Percentiles rank a stretch among this genome's conserved stretches.
Evolutionary conservation across 2,888 invertebrate genomes (phyloP).

Genomic region (Trimorus sp.): DNA sequence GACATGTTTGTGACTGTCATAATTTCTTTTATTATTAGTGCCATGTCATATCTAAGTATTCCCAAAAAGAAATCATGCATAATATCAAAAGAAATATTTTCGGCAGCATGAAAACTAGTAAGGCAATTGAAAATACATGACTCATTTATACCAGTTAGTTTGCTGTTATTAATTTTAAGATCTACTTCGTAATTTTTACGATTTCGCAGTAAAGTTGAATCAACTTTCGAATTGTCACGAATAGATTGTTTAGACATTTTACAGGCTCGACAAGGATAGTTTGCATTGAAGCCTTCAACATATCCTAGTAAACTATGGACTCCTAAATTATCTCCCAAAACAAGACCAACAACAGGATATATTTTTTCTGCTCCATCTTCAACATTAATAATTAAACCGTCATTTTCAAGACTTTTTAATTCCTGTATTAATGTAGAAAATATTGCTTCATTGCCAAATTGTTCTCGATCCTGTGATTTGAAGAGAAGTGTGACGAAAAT

Average conservation of each 20-base stretch:
- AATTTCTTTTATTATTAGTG: slow-evolving; percentile 44
- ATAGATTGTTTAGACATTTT: neutral
- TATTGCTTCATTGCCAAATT: slow-evolving; percentile 30
- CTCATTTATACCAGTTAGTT: slow-evolving; percentile 24
- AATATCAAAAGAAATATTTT: slow-evolving; percentile 54
- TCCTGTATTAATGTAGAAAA: slow-evolving; percentile 38
- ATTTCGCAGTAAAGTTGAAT: neutral
- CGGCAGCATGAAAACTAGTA: slow-evolving; percentile 48
- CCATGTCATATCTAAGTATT: slow-evolving; percentile 49
- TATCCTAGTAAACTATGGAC: slow-evolving; percentile 56
- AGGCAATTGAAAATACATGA: slow-evolving; percentile 54
- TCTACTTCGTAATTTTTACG: slow-evolving; percentile 1
- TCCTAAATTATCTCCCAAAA: slow-evolving; percentile 43
- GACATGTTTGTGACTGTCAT: slow-evolving; percentile 28
- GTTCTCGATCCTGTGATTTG: slow-evolving; percentile 12
- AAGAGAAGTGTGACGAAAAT: slow-evolving; percentile 42
- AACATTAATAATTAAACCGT: slow-evolving; percentile 7
- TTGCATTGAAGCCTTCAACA: slow-evolving; percentile 53
- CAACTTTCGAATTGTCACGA: neutral
- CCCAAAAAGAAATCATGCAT: slow-evolving; percentile 62
- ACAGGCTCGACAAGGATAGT: slow-evolving; percentile 57
- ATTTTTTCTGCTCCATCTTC: neutral
- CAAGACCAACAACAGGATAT: slow-evolving; percentile 18
- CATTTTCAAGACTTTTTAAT: slow-evolving; percentile 46
- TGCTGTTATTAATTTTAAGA: neutral